A percentile compares a stretch with the other conserved stretches of the same genome.
These are phyloP conservation scores for Grus americana DNA, from an alignment of 2,113 vertebrate species.

Conservation along the genomic window DNA sequence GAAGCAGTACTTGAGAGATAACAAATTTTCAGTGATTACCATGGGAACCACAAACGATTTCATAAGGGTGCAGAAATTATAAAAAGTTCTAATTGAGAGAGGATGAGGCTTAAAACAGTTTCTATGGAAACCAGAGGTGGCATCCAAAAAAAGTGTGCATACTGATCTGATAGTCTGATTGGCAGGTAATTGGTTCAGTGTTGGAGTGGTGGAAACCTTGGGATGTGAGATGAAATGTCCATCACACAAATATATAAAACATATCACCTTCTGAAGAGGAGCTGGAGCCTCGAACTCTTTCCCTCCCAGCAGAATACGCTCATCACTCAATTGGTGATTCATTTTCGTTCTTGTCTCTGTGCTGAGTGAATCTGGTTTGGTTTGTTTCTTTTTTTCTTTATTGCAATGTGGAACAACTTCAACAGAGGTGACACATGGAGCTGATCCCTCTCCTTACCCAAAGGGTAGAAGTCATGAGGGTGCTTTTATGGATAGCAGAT, in stretches of 20 bases:
- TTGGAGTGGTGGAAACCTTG: conserved; percentile 1
- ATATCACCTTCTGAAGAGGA: background rate
- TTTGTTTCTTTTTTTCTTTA: background rate
- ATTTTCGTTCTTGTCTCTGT: background rate
- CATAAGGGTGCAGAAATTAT: conserved; percentile 66
- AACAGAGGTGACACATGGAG: background rate
- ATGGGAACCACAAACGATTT: conserved; percentile 68
- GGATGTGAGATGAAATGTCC: background rate
- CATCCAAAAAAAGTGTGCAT: conserved; percentile 62
- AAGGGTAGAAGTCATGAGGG: background rate
- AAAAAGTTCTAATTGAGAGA: conserved; percentile 67
- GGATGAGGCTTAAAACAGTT: conserved; percentile 56
- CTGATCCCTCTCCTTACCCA: background rate
- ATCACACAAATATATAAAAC: background rate
- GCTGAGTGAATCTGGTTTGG: background rate
- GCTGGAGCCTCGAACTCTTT: background rate
- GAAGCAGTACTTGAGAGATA: conserved; percentile 14
- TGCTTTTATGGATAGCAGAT: background rate
- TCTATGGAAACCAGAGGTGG: conserved; percentile 69
- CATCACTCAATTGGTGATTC: background rate
- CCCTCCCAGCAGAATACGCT: background rate
- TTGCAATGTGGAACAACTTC: background rate
- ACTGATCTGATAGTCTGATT: conserved; percentile 56
- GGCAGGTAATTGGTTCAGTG: conserved; percentile 56
- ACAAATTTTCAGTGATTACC: conserved; percentile 62